Evolutionary conservation across 2,888 invertebrate species (phyloP).

Genomic region (Falcaria lacertinaria): DNA sequence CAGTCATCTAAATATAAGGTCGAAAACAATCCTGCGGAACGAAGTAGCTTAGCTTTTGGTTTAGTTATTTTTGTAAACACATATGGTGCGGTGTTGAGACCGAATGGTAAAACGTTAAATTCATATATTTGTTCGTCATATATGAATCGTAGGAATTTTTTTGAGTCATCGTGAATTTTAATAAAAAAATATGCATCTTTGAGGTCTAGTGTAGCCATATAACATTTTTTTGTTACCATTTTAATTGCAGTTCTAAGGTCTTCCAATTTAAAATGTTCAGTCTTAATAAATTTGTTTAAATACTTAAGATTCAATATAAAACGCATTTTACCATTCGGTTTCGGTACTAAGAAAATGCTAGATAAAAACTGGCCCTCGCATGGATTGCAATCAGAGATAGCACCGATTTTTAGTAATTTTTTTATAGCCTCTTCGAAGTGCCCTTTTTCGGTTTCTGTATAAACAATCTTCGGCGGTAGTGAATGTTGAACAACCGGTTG

Average conservation of each 20-base stretch:
- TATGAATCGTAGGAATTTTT: constrained; percentile 4
- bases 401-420: constrained; percentile 2
- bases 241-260: constrained; percentile 2
- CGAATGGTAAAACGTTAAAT: no score
- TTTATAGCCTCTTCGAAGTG: constrained; percentile 3
- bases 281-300: not conserved
- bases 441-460: not conserved
- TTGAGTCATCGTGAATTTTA: not conserved
- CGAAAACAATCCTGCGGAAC: no score
- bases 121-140: no score
- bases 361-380: constrained; percentile 4
- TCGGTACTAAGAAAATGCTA: no score
- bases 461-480: not conserved
- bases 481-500: not conserved
- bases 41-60: no score
- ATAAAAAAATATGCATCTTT: no score
- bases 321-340: not conserved
- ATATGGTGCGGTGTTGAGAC: no score
- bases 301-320: not conserved
- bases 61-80: no score
- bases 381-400: constrained; percentile 2
- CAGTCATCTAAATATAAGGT: no score
- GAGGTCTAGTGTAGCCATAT: not conserved
- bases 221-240: constrained; percentile 1
- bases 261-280: not conserved